Evolutionary conservation across 2,113 vertebrate genomes (phyloP).

Genomic region (Prunella fulvescens): DNA sequence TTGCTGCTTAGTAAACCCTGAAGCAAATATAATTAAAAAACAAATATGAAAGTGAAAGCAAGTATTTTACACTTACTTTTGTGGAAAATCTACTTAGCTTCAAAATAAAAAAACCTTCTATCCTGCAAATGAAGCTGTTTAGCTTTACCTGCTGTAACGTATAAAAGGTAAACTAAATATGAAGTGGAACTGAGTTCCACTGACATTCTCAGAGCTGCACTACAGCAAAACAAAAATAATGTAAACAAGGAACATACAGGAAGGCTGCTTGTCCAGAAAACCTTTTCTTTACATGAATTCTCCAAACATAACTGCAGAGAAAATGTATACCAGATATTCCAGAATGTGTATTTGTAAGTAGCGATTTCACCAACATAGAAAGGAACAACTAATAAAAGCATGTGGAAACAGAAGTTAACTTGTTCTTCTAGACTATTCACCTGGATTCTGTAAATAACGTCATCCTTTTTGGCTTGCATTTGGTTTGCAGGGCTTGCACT

Average conservation of each 20-base stretch:
- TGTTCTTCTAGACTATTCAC: slow-evolving; percentile 70
- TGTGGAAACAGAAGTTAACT: neutral
- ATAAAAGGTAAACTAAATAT: neutral
- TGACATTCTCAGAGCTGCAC: neutral
- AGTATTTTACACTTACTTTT: neutral
- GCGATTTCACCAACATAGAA: neutral
- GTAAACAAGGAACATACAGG: neutral
- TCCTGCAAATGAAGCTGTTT: neutral
- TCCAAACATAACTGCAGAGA: neutral
- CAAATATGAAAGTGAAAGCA: neutral
- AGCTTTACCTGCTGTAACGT: neutral
- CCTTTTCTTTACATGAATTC: neutral
- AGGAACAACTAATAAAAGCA: neutral
- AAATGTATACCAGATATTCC: neutral
- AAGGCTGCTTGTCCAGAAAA: neutral
- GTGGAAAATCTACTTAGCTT: neutral
- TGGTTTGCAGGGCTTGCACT: slow-evolving; percentile 81
- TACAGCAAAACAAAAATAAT: neutral
- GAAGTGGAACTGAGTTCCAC: neutral
- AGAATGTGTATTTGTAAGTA: neutral
- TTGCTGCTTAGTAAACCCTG: neutral
- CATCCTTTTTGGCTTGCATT: slow-evolving; percentile 85
- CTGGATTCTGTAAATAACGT: slow-evolving; percentile 96
- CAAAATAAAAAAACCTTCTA: neutral
- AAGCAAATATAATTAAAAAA: neutral